These are phyloP conservation scores for Clusia tigrina DNA, from an alignment of 2,888 invertebrate species.

Conservation along the genomic window DNA sequence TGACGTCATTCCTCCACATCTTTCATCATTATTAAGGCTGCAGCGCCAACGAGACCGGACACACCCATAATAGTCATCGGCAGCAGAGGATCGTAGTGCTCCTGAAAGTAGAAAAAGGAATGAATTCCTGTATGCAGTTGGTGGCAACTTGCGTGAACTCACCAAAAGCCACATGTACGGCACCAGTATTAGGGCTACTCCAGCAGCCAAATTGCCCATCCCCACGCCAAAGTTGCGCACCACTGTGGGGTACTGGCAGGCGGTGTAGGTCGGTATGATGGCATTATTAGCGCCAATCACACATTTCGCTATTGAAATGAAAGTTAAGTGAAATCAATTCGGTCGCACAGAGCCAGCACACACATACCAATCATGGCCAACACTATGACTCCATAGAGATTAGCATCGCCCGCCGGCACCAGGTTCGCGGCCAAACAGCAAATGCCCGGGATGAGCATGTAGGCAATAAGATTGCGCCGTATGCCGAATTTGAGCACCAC, in stretches of 20 bases:
- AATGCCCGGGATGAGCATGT: conserved; percentile 74
- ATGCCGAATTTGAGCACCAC: conserved; percentile 77
- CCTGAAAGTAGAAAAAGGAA: conserved; percentile 58
- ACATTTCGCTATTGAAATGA: conserved; percentile 69
- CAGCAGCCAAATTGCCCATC: conserved; percentile 78
- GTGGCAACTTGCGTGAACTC: no score
- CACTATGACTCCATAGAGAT: conserved; percentile 68
- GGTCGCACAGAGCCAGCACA: no score
- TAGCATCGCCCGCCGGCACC: conserved; percentile 66
- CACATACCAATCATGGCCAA: conserved; percentile 74
- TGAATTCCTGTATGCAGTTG: no score
- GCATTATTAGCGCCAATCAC: conserved; percentile 80
- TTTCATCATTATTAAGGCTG: conserved; percentile 67
- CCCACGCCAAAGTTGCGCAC: conserved; percentile 77
- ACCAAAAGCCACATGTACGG: conserved; percentile 83
- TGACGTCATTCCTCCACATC: conserved; percentile 44
- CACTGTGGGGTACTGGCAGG: conserved; percentile 75
- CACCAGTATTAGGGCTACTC: conserved; percentile 78
- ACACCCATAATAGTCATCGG: conserved; percentile 68
- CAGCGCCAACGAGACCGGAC: conserved; percentile 66
- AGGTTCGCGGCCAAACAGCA: conserved; percentile 72
- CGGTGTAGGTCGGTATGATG: conserved; percentile 78
- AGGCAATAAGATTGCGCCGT: conserved; percentile 73
- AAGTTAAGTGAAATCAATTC: background rate
- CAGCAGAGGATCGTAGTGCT: conserved; percentile 63